Evolutionary conservation across 2,888 invertebrate genomes (phyloP), one percentile per base, ranked within the genome.

Genomic region (Platypus cylindrus): DNA sequence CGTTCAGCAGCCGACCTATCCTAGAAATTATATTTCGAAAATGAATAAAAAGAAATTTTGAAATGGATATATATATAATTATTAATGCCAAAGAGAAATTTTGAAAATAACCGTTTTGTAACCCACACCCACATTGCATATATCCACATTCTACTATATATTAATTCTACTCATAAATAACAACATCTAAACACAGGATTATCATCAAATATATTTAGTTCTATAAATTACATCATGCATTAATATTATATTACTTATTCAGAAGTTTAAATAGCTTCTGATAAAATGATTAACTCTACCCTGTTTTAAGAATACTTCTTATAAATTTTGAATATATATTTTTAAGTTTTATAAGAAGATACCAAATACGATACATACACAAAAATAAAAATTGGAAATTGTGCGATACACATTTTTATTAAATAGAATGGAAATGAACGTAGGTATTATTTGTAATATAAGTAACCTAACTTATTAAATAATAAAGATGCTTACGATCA

Each of bases 261-360:
- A 36, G 15, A 15, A 17, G 27, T 27, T 16, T 18, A 17, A 31
- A n/a, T 7, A 20, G 8, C 18, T 14, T 17, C 17, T 25, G 30
- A 38, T 34, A 34, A 30, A 24, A 36, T n/a, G 30, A 36, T 35
- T 36, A 39, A 28, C 32, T 36, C 39, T 39, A 39, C 39, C 39
- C 39, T 39, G 39, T 39, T 36, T 39, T 32, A 39, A 36, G 39
- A 39, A 39, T 39, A 39, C 39, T 36, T 32, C 32, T 30, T 32
- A 23, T 29, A 23, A 29, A 12, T 37, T 24, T 25, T 16, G 17
- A 35, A 29, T 29, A 32, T 15, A 32, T n/a, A n/a, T n/a, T n/a
- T n/a, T n/a, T n/a, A n/a, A n/a, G n/a, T n/a, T n/a, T n/a, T n/a
- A n/a, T n/a, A n/a, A n/a, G n/a, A n/a, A n/a, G n/a, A n/a, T n/a